Base-by-base conservation (phyloP, 2,888 invertebrate species). In the Dryococelus australis region DNA sequence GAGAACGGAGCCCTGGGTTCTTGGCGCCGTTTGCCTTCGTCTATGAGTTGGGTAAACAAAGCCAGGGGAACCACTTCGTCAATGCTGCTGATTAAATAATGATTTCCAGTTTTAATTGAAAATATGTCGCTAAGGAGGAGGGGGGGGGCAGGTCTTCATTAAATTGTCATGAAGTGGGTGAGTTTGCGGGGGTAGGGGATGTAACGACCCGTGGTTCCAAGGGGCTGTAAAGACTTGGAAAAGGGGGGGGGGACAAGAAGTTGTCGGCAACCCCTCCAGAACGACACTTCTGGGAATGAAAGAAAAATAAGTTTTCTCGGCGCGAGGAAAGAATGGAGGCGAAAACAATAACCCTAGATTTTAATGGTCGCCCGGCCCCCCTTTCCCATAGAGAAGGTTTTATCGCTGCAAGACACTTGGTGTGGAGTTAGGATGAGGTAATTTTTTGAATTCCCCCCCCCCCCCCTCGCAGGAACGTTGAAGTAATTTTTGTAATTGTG, bases 21-120 rank as follows among this genome's bases (percentile, higher is more conserved):
- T 24, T 20, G 20, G 65, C 6, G 65, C 65, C 6, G 65, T 20
- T 65, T 65, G 10, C 65, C 16, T 24, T 65, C 65, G 65, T 24
- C 65, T 16, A 12, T 5, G 65, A 65, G 65, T 24, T 65, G 65
- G 65, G 65, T 24, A 65, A 65, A 65, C 65, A 65, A 65, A 65
- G 65, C 65, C 65, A 24, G 10, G 65, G 16, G 65, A 65, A 65
- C 65, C 65, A 20, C 65, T 65, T 65, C 20, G 35, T 12, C 83
- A 24, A 27, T 83, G 28, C 24, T 28, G 83, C 28, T 88, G 86
- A 88, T 86, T 88, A 88, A 86, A 84, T 88, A 88, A 88, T 88
- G 86, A 88, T 84, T 86, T 86, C 78, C 51, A 80, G 86, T 88
- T 88, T 86, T 86, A 88, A 86, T 88, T 86, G 86, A 84, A 88